Evolutionary conservation across 2,888 invertebrate genomes (phyloP).

Genomic region (Drosophila subsilvestris): DNA sequence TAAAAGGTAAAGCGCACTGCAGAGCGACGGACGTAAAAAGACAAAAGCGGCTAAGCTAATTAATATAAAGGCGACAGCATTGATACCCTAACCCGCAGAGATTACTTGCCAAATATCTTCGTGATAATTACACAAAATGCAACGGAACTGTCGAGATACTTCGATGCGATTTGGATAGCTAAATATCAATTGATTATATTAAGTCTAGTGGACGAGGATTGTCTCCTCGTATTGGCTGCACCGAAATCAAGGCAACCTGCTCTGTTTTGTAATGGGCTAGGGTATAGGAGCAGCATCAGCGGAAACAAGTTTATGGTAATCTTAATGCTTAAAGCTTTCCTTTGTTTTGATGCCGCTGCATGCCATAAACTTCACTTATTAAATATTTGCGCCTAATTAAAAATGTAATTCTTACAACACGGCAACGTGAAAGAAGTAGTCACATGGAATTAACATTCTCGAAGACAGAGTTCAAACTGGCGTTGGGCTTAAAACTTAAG

Average conservation of each 20-base stretch:
- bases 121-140: not conserved
- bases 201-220: too few relatives aligned
- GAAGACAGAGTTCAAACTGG: constrained; percentile 8
- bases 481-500: constrained; percentile 5
- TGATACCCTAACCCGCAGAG: constrained; percentile 9
- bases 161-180: not conserved
- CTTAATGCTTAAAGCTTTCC: constrained; percentile 63
- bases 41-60: constrained; percentile 2
- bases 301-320: constrained; percentile 70
- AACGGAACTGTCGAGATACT: not conserved
- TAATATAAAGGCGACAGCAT: not conserved
- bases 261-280: not conserved
- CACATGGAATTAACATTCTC: not conserved
- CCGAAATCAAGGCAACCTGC: not conserved
- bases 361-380: constrained; percentile 66
- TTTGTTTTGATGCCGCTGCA: constrained; percentile 50
- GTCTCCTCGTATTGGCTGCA: not conserved
- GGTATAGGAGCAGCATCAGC: constrained; percentile 20
- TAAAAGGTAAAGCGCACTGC: constrained; percentile 50
- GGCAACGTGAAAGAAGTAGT: constrained; percentile 16
- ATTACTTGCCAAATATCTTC: too few relatives aligned
- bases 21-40: constrained; percentile 28
- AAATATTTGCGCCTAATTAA: constrained; percentile 74
- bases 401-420: constrained; percentile 58
- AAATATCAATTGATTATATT: too few relatives aligned